A percentile compares a stretch with the other conserved stretches of the same genome.
Evolutionary conservation across 2,113 vertebrate species (phyloP).

Genomic region (Pteruthius melanotis): DNA sequence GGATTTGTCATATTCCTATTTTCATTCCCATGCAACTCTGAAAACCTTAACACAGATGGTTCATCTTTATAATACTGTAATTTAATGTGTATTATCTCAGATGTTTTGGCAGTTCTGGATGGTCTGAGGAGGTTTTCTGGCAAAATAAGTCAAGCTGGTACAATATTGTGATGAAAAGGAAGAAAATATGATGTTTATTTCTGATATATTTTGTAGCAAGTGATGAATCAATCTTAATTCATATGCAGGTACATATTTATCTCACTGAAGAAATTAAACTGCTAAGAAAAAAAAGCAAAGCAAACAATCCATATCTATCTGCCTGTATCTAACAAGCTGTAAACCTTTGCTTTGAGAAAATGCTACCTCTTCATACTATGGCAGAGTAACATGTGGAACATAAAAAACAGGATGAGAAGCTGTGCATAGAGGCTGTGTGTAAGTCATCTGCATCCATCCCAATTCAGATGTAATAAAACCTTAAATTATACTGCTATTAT

Average conservation of each 20-base stretch:
- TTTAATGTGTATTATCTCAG: conserved; percentile 11
- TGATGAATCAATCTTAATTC: background rate
- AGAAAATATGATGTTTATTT: conserved; percentile 10
- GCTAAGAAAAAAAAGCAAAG: background rate
- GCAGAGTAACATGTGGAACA: background rate
- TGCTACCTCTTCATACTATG: background rate
- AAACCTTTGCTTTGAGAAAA: background rate
- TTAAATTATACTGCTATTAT: background rate
- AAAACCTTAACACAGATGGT: conserved; percentile 38
- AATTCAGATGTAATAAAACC: background rate
- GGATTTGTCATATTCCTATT: background rate
- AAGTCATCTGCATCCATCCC: background rate
- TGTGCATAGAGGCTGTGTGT: background rate
- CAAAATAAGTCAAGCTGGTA: background rate
- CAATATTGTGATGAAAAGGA: conserved; percentile 38
- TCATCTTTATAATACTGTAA: conserved; percentile 14
- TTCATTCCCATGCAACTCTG: background rate
- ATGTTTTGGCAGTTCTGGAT: conserved; percentile 11
- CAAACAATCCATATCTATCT: background rate
- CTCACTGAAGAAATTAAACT: background rate
- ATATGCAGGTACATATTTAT: background rate
- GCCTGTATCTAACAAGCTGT: background rate
- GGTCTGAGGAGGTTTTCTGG: conserved; percentile 1
- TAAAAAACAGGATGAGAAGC: background rate
- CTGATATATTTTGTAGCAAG: background rate